A percentile compares a stretch with the other conserved stretches of the same genome.
Conservation (phyloP, 2,113 vertebrate genomes). For the Proterorhinus semilunaris region DNA sequence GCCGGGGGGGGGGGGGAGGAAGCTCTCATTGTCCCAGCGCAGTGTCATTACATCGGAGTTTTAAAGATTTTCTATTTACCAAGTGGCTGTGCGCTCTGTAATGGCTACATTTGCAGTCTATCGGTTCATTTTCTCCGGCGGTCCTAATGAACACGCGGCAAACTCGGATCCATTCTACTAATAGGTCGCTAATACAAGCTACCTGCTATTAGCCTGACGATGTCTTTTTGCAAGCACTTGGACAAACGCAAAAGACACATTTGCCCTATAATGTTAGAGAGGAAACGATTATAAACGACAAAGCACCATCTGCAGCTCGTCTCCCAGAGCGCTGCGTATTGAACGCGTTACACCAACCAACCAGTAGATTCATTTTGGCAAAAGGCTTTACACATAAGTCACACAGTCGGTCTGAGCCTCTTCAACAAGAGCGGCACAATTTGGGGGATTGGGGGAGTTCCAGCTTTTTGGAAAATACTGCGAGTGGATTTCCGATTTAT, state of each 20-base stretch:
- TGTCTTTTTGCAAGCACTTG: background rate
- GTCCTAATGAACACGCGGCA: conserved; percentile 17
- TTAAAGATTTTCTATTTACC: conserved; percentile 37
- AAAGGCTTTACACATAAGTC: too few relatives aligned
- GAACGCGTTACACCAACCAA: background rate
- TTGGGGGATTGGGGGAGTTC: too few relatives aligned
- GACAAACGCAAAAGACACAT: background rate
- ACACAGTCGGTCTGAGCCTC: too few relatives aligned
- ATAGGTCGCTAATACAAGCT: conserved; percentile 17
- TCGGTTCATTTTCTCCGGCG: conserved; percentile 26
- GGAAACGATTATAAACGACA: background rate
- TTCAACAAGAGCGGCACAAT: too few relatives aligned
- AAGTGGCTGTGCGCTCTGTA: conserved; percentile 27
- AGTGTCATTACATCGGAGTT: conserved; percentile 27
- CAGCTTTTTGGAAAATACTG: too few relatives aligned
- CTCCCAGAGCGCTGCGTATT: too few relatives aligned
- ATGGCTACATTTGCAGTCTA: conserved; percentile 35
- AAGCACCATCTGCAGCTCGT: background rate
- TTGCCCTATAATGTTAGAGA: background rate
- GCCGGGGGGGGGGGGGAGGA: background rate
- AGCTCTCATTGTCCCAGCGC: conserved; percentile 10
- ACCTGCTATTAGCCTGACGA: conserved; percentile 15
- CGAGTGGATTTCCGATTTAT: too few relatives aligned
- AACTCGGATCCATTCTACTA: conserved; percentile 23
- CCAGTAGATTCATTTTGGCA: background rate